Base-by-base conservation (phyloP, 2,113 vertebrate genomes). In the Morone saxatilis region DNA sequence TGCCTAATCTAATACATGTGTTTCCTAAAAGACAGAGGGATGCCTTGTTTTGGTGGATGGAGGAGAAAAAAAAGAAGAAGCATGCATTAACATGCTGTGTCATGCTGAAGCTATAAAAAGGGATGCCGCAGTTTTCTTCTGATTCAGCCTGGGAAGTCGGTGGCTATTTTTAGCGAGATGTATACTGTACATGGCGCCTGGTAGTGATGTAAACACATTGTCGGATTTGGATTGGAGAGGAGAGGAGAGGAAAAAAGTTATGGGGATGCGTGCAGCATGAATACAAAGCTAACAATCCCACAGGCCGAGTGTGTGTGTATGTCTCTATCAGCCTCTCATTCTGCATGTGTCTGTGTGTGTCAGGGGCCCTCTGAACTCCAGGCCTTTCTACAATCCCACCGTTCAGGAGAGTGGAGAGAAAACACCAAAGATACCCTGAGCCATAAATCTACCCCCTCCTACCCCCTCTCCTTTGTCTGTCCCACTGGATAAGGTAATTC, bases 1-100 rank as follows among this genome's bases (percentile, higher is more conserved):
- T 75, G 76, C 80, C 90, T 94, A 95, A 96, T 95, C 91, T 92
- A 95, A 95, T 92, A 93, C 95, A 95, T 89, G 89, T 95, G 94
- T 93, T 94, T 93, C 92, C 89, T 81, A 47, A 80, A 87, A 92
- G 91, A 95, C 93, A 94, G 92, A 94, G 91, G 88, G 69, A 85
- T 83, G 86, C 85, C 90, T 94, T 93, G 94, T 94, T 90, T 89
- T 62, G 81, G 70, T 66, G 68, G 74, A 36, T n/a, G 57, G 73
- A 76, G 71, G 71, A 40, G 36, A n/a, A 38, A 47, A 43, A 56
- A 71, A 31, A 31, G 31, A 31, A 61, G 62, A 50, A 25, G 57
- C 80, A 84, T 47, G 78, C 88, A 86, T 76, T 68, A 81, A 91
- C 85, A 89, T 76, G 93, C 91, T 74, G 82, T 93, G 95, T 96